Evolutionary conservation across 2,888 invertebrate genomes (phyloP).

Genomic region (Ceratothoa steindachneri): DNA sequence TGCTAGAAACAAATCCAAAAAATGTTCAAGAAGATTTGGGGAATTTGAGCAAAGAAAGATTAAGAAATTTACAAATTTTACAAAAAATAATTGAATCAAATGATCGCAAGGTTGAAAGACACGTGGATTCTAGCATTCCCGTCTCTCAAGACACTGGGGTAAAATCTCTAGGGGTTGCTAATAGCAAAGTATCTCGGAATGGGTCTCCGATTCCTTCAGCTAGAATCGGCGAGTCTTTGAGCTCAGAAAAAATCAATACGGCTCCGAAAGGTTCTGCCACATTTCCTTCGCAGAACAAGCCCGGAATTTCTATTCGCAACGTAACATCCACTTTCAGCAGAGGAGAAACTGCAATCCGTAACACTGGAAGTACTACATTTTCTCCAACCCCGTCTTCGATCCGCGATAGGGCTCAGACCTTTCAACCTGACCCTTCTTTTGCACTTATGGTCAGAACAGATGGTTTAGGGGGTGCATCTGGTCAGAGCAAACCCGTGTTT

Average conservation of each 20-base stretch:
- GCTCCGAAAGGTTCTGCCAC: not conserved
- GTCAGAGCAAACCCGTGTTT: not conserved
- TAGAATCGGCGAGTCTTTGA: not conserved
- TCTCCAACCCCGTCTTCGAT: not conserved
- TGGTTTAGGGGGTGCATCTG: not conserved
- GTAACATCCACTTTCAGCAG: not conserved
- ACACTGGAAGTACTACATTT: not conserved
- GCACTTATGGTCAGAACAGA: not conserved
- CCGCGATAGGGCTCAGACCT: not conserved
- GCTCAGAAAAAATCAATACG: not conserved
- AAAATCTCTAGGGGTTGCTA: not conserved
- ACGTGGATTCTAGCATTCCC: not conserved
- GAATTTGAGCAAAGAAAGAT: not conserved
- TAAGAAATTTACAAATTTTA: slow-evolving; percentile 4
- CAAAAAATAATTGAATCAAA: not conserved
- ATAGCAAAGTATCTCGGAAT: not conserved
- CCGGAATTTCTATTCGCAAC: not conserved
- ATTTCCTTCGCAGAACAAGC: too few species aligned
- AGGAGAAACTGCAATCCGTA: not conserved
- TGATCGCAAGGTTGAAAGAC: not conserved
- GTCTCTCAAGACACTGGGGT: not conserved
- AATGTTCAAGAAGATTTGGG: not conserved
- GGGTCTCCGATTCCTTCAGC: not conserved
- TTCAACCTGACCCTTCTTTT: not conserved
- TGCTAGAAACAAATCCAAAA: not conserved